A percentile compares a stretch with the other conserved stretches of the same genome.
phyloP scores from a whole-genome alignment of 2,888 invertebrate genomes.

The Sarcophaga caerulescens region DNA sequence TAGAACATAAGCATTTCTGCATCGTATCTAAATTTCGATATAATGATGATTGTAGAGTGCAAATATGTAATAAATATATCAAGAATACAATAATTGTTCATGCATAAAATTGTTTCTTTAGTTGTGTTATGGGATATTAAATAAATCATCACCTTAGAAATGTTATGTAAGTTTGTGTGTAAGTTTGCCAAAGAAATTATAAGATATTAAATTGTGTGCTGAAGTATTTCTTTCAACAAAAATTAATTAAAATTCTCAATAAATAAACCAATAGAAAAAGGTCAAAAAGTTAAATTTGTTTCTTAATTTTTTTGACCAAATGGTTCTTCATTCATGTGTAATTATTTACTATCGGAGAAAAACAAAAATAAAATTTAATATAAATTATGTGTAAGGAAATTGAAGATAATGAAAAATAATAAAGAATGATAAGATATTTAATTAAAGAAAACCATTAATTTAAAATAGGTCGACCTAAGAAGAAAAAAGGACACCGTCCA shows the following conservation, averaged over 20 bases:
- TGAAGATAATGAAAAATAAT: no score
- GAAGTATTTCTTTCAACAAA: background rate
- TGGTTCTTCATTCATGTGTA: background rate
- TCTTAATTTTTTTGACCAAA: background rate
- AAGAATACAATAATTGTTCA: background rate
- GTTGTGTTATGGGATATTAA: background rate
- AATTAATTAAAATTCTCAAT: background rate
- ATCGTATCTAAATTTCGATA: no score
- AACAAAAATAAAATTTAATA: background rate
- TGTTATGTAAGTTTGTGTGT: background rate
- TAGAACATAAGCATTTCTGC: no score
- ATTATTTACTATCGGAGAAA: background rate
- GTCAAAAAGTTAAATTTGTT: background rate
- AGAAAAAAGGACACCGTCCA: no score
- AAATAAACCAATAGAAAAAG: background rate
- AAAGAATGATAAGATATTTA: no score
- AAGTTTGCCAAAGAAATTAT: background rate
- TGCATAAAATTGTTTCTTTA: slow-evolving; percentile 7
- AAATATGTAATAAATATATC: no score
- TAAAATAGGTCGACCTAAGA: no score
- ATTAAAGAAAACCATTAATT: no score
- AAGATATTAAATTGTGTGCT: background rate
- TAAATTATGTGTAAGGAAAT: background rate
- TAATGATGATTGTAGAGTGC: no score
- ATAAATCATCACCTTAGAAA: background rate